These are phyloP conservation scores for Chaetogeoica ovagalla DNA, from an alignment of 2,888 invertebrate genomes.

Conservation along the genomic window DNA sequence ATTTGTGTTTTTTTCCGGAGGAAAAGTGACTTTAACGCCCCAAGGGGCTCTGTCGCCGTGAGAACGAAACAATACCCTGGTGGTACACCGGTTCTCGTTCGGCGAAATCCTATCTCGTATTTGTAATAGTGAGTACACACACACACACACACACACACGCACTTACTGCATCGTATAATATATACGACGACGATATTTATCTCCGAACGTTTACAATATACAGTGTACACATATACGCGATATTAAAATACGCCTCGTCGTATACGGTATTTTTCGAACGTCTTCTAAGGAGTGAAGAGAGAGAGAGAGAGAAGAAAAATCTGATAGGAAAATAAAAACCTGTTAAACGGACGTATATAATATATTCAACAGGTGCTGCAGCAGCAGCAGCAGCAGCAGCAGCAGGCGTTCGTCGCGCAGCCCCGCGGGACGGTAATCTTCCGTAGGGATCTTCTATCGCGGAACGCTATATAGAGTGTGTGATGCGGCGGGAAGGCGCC, in stretches of 20 bases:
- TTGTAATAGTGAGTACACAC: too few relatives aligned
- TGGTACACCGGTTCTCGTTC: too few relatives aligned
- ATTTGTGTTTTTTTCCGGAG: conserved; percentile 12
- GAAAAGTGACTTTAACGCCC: conserved; percentile 53
- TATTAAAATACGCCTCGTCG: conserved; percentile 11
- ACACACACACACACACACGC: too few relatives aligned
- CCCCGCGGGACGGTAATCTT: conserved; percentile 7
- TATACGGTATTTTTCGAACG: background rate
- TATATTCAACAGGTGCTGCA: conserved; percentile 30
- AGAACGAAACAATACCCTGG: conserved; percentile 47
- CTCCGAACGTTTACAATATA: background rate
- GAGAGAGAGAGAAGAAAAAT: background rate
- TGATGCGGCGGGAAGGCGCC: conserved; percentile 23
- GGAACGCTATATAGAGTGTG: background rate
- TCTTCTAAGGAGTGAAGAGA: too few relatives aligned
- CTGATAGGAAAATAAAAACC: conserved; percentile 8
- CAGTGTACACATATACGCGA: background rate
- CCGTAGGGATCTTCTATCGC: background rate
- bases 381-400: too few relatives aligned
- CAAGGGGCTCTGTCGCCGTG: conserved; percentile 29
- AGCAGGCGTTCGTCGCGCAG: background rate
- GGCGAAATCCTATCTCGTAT: too few relatives aligned
- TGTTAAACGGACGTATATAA: conserved; percentile 31
- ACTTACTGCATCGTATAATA: too few relatives aligned
- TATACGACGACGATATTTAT: conserved; percentile 17